Base-by-base conservation (phyloP, 1,140 invertebrate species). In the Drosophila pseudoobscura region DNA sequence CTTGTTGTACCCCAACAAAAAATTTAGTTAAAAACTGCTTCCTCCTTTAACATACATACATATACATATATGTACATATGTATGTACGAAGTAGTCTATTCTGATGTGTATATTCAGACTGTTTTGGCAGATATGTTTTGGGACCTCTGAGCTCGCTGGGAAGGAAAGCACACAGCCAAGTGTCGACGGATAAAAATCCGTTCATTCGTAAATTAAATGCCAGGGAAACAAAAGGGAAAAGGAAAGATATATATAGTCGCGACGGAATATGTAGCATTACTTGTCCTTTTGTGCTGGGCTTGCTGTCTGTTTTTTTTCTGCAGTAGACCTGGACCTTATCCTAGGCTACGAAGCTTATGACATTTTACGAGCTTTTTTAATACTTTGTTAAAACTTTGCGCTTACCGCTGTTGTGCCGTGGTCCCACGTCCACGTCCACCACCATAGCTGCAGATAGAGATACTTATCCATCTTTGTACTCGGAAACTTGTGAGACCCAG, bases 311-410 rank as follows among this genome's bases (percentile, higher is more conserved):
- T 39, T 39, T 39, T 39, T 13, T 39, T 39, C 35, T 64, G 35
- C 60, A 74, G 59, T 75, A 72, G 65, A 64, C 72, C 45, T 50
- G 31, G 57, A 55, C 31, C 66, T 78, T 75, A 75, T 78, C 75
- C 75, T 62, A 62, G 58, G 62, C 72, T 76, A 78, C 76, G 76
- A 78, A 72, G 66, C 76, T 78, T 78, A 78, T 78, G 73, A 76
- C 76, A 78, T 78, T 78, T 78, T 78, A 78, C 76, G 76, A 78
- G 76, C 66, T 72, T 78, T 78, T 78, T 76, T 78, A 76, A 78
- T 78, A 75, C 73, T 78, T 72, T 75, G 73, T 76, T 59, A 76
- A 78, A 78, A 78, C 68, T 78, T 78, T 78, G 47, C 17, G 54
- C 44, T 31, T 8, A 20, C 13, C 41, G 7, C 61, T 7, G 22